Base-by-base conservation (phyloP, 2,113 vertebrate genomes). In the Morone chrysops region DNA sequence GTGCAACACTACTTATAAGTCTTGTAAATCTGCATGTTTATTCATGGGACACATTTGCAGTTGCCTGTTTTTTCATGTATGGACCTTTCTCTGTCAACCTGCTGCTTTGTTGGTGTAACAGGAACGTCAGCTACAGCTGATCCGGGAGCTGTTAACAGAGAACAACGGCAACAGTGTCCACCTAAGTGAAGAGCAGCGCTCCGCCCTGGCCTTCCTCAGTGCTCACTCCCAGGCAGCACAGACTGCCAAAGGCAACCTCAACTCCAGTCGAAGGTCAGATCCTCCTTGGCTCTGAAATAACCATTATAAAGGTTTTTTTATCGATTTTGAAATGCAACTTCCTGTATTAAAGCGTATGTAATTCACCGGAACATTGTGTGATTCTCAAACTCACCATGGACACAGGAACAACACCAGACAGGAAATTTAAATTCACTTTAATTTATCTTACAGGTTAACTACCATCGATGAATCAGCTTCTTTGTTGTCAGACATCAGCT, bases 401-500 rank as follows among this genome's bases (percentile, higher is more conserved):
- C 13, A 54, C 1, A 14, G 31, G 31, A 45, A 12, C 6, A 22
- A 22, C 9, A 13, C 41, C 20, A 25, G 17, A 40, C 10, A 8
- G 25, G 2, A 47, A n/a, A 17, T 31, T 53, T 73, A 43, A 22
- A 54, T 68, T 61, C 5, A 60, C 9, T 60, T 38, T 16, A 1
- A 41, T 80, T 10, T 84, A 0, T 82, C 38, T 77, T 89, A 51
- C 87, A 99, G 98, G 88, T 92, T 99, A 85, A 97, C 94, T 84
- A 97, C 94, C 75, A 98, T 99, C 82, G 96, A 98, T 84, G 97
- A 99, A 95, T 98, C 98, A n/a, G 95, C 94, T 77, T 98, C 97
- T 75, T 94, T 97, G 92, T 92, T 99, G 91, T 98, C 97, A 41
- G 98, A 98, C 94, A 99, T 99, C 95, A 99, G 98, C 95, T 99